phyloP scores from a whole-genome alignment of 2,113 vertebrate species.

The Eulemur macaco region DNA sequence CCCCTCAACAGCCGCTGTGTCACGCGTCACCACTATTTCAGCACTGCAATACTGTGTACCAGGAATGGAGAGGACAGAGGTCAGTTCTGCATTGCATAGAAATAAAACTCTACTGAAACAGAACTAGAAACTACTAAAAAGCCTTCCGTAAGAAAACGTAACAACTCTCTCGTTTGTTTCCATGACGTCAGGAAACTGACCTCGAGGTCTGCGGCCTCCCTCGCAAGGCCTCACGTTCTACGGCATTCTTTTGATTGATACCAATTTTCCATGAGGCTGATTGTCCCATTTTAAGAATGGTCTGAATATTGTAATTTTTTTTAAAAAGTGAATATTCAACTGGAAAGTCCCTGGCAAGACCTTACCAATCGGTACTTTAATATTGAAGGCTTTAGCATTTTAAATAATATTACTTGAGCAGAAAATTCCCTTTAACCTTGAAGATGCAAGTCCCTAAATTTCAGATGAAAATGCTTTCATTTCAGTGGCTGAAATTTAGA shows the following conservation, averaged over 20 bases:
- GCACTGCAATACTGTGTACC: conserved; percentile 24
- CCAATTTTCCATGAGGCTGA: neutral
- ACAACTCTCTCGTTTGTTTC: conserved; percentile 57
- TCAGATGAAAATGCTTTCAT: neutral
- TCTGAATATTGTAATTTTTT: neutral
- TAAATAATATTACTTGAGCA: conserved; percentile 34
- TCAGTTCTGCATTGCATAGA: conserved; percentile 83
- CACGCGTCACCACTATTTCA: neutral
- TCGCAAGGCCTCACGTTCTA: neutral
- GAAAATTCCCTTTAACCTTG: conserved; percentile 61
- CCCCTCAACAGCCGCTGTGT: conserved; percentile 25
- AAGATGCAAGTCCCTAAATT: conserved; percentile 30
- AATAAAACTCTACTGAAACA: conserved; percentile 70
- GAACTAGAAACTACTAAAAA: conserved; percentile 60
- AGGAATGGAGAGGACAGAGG: conserved; percentile 56
- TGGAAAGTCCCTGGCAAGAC: conserved; percentile 48
- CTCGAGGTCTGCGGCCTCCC: neutral
- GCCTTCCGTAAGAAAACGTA: neutral
- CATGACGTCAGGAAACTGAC: neutral
- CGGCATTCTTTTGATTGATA: neutral
- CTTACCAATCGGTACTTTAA: neutral
- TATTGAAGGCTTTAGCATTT: conserved; percentile 15
- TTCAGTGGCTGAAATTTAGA: neutral
- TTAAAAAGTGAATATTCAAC: fast-evolving
- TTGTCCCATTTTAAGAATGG: neutral